A percentile compares a stretch with the other conserved stretches of the same genome.
phyloP scores from a whole-genome alignment of 2,888 invertebrate genomes.

The Drosophila aldrichi region DNA sequence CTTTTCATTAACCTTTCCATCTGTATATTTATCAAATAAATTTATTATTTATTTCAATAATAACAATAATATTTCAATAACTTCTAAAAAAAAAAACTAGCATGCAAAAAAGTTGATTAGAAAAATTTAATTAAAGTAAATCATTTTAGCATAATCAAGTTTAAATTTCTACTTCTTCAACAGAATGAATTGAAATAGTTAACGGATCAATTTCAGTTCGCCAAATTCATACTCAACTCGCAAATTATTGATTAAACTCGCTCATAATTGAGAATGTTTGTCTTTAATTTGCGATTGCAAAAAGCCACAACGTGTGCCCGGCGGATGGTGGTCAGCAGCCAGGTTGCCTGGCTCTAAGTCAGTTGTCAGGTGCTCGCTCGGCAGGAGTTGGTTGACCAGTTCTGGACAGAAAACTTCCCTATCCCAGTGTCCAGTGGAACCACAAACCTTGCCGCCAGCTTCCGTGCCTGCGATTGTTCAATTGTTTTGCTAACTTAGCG shows the following conservation, averaged over 20 bases:
- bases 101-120: no score
- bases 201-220: neutral
- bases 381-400: conserved; percentile 26
- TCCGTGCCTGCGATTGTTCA: conserved; percentile 72
- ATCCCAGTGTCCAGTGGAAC: conserved; percentile 22
- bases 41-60: no score
- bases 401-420: conserved; percentile 20
- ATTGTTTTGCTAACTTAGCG: conserved; percentile 77
- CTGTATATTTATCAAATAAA: no score
- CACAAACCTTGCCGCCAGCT: conserved; percentile 54
- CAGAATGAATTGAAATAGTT: neutral
- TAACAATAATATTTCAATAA: no score
- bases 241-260: conserved; percentile 22
- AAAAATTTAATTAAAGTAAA: no score
- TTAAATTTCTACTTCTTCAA: neutral
- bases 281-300: conserved; percentile 44
- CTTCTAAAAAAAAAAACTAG: no score
- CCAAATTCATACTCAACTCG: neutral
- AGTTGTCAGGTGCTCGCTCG: conserved; percentile 9
- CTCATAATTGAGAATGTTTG: conserved; percentile 29
- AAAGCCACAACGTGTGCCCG: conserved; percentile 51
- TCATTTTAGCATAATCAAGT: no score
- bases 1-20: no score
- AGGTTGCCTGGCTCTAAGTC: conserved; percentile 9
- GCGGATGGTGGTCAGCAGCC: conserved; percentile 24